Evolutionary conservation across 2,797 vertebrate species (phyloP), one percentile per base, ranked within the genome.

Genomic region (Centroberyx gerrardi): DNA sequence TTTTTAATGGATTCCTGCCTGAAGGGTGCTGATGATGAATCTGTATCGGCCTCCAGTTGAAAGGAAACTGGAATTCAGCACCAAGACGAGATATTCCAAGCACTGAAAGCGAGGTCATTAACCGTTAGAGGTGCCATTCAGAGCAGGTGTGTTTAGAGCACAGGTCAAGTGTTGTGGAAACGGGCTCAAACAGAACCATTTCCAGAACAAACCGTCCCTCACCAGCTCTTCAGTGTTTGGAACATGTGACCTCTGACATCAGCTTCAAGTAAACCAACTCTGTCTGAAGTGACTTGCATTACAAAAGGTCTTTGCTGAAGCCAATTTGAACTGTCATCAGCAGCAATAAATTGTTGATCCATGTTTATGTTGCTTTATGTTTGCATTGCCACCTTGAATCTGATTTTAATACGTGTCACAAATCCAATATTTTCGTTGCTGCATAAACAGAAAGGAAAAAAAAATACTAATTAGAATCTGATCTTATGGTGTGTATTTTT

Each of bases 91-190:
- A 75, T 78, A 76, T 83, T 87, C 53, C 58, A 40, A 72, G 69
- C 77, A 22, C 44, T 27, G 31, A 74, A 61, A 75, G 53, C 29
- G 2, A 68, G 64, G 83, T 74, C 51, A 42, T 86, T 68, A 71
- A 68, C 68, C 40, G 75, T 79, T 61, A 29, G 51, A 68, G 69
- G 71, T 70, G 75, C 64, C 48, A 27, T 29, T 73, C 38, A 49
- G 68, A 83, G 86, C 89, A 85, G 83, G 86, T 85, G 87, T 91
- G 89, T 87, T 74, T 85, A 87, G 82, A 76, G 76, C 72, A 56
- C 69, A 66, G 84, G 71, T 64, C 77, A 74, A 74, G 72, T 76
- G 87, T 83, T 81, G 81, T 78, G 72, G 72, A 87, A 89, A 84
- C 42, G 17, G 69, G 63, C 81, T 74, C 66, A 69, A 83, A 85